A percentile compares a stretch with the other conserved stretches of the same genome.
Evolutionary conservation across 2,113 vertebrate genomes (phyloP).

Genomic region (Balaeniceps rex): DNA sequence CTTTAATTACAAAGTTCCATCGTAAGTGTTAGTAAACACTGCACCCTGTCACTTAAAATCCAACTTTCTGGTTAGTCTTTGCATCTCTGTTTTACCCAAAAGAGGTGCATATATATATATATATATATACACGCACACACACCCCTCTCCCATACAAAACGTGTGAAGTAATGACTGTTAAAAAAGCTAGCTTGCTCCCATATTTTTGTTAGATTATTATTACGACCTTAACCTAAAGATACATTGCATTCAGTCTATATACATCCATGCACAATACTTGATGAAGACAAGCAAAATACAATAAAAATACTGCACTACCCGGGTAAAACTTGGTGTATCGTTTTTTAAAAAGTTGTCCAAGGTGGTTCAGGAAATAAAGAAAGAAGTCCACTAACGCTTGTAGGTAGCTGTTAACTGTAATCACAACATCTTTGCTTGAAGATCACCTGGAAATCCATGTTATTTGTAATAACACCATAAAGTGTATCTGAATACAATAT

Average conservation of each 20-base stretch:
- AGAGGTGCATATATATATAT: background rate
- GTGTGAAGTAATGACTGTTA: no score
- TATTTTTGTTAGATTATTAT: background rate
- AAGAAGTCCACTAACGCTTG: background rate
- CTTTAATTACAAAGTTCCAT: background rate
- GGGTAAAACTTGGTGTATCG: background rate
- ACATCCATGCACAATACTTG: background rate
- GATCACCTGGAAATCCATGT: background rate
- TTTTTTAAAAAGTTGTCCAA: background rate
- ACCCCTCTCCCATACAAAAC: no score
- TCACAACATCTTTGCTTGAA: background rate
- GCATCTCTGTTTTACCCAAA: background rate
- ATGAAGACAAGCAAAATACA: background rate
- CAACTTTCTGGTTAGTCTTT: background rate
- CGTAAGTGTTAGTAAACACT: background rate
- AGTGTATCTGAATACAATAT: fast-evolving
- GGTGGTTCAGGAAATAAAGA: background rate
- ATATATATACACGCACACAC: fast-evolving
- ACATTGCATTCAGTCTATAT: background rate
- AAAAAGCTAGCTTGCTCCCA: background rate
- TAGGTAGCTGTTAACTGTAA: background rate
- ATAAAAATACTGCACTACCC: background rate
- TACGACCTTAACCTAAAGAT: background rate
- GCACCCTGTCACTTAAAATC: background rate
- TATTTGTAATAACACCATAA: background rate